Evolutionary conservation across 2,797 vertebrate genomes (phyloP).

Genomic region (Poeciliopsis presidionis): DNA sequence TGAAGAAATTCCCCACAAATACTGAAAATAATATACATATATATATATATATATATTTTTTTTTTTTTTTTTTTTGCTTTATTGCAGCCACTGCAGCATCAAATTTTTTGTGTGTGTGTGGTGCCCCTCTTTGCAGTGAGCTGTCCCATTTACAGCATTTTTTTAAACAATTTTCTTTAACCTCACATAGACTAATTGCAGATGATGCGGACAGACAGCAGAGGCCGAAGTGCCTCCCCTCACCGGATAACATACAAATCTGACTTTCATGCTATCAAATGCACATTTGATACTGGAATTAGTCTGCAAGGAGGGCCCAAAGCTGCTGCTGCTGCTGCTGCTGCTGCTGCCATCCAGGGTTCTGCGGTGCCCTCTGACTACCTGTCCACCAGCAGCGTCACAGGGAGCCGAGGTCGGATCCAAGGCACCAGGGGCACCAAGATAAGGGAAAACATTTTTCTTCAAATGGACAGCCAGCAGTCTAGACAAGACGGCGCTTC

Average conservation of each 20-base stretch:
- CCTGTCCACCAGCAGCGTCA: conserved; percentile 53
- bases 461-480: conserved; percentile 89
- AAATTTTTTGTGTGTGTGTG: background rate
- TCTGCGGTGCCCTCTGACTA: conserved; percentile 30
- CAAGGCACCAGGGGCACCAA: conserved; percentile 86
- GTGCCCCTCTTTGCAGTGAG: conserved; percentile 25
- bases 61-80: conserved; percentile 29
- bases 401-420: conserved; percentile 72
- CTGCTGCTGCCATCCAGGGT: conserved; percentile 1
- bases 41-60: too few species aligned
- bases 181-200: conserved; percentile 24
- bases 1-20: conserved; percentile 25
- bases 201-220: conserved; percentile 89
- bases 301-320: conserved; percentile 57
- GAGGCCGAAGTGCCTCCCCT: conserved; percentile 91
- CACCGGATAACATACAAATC: conserved; percentile 92
- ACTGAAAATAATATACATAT: conserved; percentile 9
- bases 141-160: conserved; percentile 8
- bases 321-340: conserved; percentile 8
- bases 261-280: conserved; percentile 92
- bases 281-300: conserved; percentile 85
- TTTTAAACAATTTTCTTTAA: conserved; percentile 3
- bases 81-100: conserved; percentile 36
- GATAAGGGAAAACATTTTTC: conserved; percentile 90
- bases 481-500: conserved; percentile 63